Percentiles rank a stretch among this genome's conserved stretches.
phyloP scores from a whole-genome alignment of 2,797 vertebrate genomes.

The Neopelma chrysocephalum region DNA sequence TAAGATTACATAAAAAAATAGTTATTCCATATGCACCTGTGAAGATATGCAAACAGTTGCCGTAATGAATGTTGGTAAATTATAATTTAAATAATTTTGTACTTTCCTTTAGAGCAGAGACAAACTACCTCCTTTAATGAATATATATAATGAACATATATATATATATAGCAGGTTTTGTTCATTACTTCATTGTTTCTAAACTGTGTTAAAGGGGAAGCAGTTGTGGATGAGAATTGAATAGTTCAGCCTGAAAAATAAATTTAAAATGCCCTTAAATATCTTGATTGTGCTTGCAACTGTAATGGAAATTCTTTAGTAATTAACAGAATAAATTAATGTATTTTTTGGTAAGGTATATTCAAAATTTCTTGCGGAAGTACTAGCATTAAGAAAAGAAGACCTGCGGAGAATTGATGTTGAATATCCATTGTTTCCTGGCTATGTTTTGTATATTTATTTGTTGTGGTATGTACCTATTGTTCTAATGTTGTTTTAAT shows the following conservation, averaged over 20 bases:
- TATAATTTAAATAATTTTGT: not conserved
- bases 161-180: not conserved
- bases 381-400: not conserved
- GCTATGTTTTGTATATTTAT: constrained; percentile 41
- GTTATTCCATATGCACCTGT: not conserved
- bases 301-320: not conserved
- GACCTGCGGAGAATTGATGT: not conserved
- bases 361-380: not conserved
- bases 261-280: not conserved
- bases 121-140: not conserved
- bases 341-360: not conserved
- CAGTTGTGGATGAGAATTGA: not conserved
- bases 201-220: not conserved
- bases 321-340: not conserved
- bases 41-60: not conserved
- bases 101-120: not conserved
- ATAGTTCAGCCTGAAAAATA: not conserved
- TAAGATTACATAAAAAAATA: not conserved
- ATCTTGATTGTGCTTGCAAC: not conserved
- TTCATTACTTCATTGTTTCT: not conserved
- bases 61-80: not conserved
- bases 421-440: constrained; percentile 17
- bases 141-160: not conserved
- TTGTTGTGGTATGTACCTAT: constrained; percentile 26
- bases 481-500: constrained; percentile 11